Evolutionary conservation across 2,113 vertebrate species (phyloP), one percentile per base, ranked within the genome.

Genomic region (Anoplopoma fimbria): DNA sequence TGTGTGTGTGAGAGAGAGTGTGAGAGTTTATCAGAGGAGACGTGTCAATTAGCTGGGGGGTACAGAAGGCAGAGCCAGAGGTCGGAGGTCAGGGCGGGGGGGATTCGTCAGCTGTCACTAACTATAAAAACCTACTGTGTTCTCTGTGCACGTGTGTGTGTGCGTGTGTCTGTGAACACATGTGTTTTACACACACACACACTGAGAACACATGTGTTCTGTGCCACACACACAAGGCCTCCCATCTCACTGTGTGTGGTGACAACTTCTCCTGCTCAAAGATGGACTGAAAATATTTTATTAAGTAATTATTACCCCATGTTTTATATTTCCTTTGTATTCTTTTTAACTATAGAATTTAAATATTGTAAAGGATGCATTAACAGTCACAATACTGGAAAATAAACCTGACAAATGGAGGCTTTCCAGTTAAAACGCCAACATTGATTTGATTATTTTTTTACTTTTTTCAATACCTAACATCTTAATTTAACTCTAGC

Each of bases 41-140:
- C 90, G 49, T 92, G 91, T 90, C 91, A 91, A 93, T 93, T 91
- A 92, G 88, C 77, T 25, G 63, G 55, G 71, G 86, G 82, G 55
- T 84, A 64, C 85, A 90, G 84, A 76, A 87, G 85, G 88, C 85
- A 84, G 83, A 87, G 84, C 69, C 77, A 55, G 55, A 64, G 91
- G 88, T 92, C 25, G 91, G 63, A 86, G 88, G 91, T 94, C 88
- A 33, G 77, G 82, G 75, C 62, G 49, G 76, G 89, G 53, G 87
- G 88, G 88, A 82, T 86, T 93, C 81, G 80, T 94, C 90, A 89
- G 92, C 92, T 94, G 94, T 94, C 94, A 91, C 87, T 87, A 92
- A 85, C 88, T 89, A 94, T 94, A 94, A 95, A 93, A 90, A 92
- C 85, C 34, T 73, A 87, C 84, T 85, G 79, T 85, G 86, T 77